Evolutionary conservation across 2,888 invertebrate genomes (phyloP).

Genomic region (Synanthedon myopaeformis): DNA sequence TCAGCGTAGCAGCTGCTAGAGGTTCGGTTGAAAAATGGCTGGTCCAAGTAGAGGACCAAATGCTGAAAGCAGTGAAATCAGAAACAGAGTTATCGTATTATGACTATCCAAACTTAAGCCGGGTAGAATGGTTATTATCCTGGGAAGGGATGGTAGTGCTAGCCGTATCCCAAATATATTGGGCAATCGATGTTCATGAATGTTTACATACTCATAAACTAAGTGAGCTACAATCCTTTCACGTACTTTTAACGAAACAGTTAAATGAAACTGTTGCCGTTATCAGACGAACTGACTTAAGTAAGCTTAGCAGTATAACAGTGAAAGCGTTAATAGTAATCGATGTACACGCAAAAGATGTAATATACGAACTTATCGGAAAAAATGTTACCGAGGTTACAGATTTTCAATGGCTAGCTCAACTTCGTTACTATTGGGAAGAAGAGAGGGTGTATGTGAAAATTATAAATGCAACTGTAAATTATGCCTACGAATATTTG

Average conservation of each 20-base stretch:
- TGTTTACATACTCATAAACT: constrained; percentile 71
- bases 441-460: constrained; percentile 76
- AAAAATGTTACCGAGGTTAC: constrained; percentile 76
- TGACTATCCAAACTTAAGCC: constrained; percentile 68
- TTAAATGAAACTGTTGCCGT: constrained; percentile 80
- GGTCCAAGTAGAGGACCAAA: constrained; percentile 83
- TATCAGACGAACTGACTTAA: constrained; percentile 77
- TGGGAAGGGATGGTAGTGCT: constrained; percentile 89
- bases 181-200: constrained; percentile 84
- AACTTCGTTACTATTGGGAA: constrained; percentile 85
- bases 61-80: constrained; percentile 78
- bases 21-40: constrained; percentile 92
- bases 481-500: constrained; percentile 87
- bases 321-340: constrained; percentile 86
- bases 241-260: constrained; percentile 69
- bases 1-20: constrained; percentile 78
- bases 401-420: constrained; percentile 89
- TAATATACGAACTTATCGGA: constrained; percentile 74
- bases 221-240: constrained; percentile 68
- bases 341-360: constrained; percentile 88
- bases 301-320: constrained; percentile 79
- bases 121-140: constrained; percentile 78
- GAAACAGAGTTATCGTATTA: constrained; percentile 76
- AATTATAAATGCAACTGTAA: constrained; percentile 83
- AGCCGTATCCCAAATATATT: constrained; percentile 83